A percentile compares a stretch with the other conserved stretches of the same genome.
Evolutionary conservation across 2,113 vertebrate genomes (phyloP).

Genomic region (Aix galericulata): DNA sequence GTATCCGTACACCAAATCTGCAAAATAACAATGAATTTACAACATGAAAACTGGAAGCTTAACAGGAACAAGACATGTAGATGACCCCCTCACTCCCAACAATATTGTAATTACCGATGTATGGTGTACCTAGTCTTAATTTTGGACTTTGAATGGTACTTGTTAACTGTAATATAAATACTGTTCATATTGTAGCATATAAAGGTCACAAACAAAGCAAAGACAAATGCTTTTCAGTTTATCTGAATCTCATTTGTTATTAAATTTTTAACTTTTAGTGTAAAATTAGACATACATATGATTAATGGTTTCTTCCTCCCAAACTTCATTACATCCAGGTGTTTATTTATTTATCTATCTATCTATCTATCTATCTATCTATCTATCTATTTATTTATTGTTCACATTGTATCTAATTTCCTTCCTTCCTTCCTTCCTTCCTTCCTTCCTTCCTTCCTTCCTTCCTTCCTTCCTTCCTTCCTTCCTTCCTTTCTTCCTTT

Average conservation of each 20-base stretch:
- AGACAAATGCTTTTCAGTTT: neutral
- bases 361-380: too few species aligned
- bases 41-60: conserved; percentile 17
- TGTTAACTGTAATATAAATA: neutral
- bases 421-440: neutral
- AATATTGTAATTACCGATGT: neutral
- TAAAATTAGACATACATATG: neutral
- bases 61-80: neutral
- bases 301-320: neutral
- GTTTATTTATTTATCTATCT: too few species aligned
- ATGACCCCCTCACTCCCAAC: rapidly evolving
- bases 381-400: too few species aligned
- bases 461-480: neutral
- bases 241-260: neutral
- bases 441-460: neutral
- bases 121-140: neutral
- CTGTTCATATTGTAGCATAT: neutral
- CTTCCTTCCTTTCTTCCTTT: neutral
- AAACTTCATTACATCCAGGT: neutral
- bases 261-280: neutral
- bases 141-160: neutral
- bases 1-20: conserved; percentile 84
- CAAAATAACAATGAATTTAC: conserved; percentile 58
- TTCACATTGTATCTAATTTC: neutral
- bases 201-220: neutral